Conservation (phyloP, 2,113 vertebrate species). For the Gasterosteus nipponicus region DNA sequence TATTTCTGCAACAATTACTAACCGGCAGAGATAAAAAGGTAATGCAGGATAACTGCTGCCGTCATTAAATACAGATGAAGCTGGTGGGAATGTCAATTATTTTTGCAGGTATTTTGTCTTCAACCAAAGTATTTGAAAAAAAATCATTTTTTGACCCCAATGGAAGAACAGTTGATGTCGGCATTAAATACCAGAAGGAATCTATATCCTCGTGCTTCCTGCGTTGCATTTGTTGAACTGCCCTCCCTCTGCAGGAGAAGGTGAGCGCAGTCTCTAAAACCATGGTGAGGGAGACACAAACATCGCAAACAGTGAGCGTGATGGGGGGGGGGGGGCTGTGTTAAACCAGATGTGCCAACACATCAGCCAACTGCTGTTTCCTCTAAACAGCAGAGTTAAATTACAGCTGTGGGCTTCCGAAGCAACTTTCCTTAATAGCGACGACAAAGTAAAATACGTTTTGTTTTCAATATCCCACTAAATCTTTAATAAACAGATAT, state of each 20-base stretch:
- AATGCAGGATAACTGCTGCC: no score
- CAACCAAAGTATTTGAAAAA: background rate
- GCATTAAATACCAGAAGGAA: background rate
- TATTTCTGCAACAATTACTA: background rate
- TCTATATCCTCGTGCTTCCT: background rate
- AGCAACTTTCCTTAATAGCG: background rate
- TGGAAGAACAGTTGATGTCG: background rate
- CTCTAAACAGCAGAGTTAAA: constrained; percentile 21
- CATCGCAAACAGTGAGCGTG: constrained; percentile 25
- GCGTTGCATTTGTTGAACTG: constrained; percentile 13
- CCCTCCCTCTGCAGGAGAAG: constrained; percentile 25
- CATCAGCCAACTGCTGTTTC: constrained; percentile 44
- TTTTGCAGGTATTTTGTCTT: background rate
- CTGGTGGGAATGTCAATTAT: background rate
- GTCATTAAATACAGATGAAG: background rate
- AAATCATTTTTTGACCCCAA: background rate
- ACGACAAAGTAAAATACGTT: background rate
- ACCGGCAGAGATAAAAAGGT: no score
- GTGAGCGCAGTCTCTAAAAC: constrained; percentile 40
- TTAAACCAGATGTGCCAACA: constrained; percentile 52
- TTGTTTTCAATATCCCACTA: no score
- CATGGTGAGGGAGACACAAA: constrained; percentile 70
- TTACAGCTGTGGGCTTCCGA: constrained; percentile 16
- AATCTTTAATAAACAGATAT: background rate
- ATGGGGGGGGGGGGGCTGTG: background rate